Conservation (phyloP, 2,888 invertebrate genomes). For the Epirrhoe alternata region DNA sequence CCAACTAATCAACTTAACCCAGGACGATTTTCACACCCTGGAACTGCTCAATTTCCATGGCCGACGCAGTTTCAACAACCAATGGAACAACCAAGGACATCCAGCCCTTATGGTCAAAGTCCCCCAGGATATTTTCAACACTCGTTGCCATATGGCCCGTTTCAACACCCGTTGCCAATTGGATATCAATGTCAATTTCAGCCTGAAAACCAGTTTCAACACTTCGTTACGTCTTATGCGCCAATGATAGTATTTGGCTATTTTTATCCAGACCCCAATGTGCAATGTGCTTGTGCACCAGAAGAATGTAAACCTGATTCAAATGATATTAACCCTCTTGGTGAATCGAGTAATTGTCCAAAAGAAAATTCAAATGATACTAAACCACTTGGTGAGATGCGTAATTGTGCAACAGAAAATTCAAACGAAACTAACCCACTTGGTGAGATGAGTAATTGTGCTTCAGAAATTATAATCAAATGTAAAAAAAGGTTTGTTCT, state of each 20-base stretch:
- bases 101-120: neutral
- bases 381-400: too few relatives aligned
- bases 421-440: too few relatives aligned
- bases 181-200: too few relatives aligned
- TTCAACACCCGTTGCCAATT: neutral
- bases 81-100: neutral
- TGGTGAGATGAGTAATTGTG: too few relatives aligned
- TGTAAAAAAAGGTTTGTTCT: neutral
- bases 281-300: neutral
- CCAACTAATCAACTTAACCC: neutral
- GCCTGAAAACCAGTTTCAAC: too few relatives aligned
- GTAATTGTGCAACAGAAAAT: too few relatives aligned
- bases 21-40: neutral
- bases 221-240: neutral
- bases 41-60: neutral
- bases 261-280: neutral
- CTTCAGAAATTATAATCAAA: too few relatives aligned
- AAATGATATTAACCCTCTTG: neutral
- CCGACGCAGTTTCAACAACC: neutral
- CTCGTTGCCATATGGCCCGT: neutral
- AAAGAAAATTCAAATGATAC: too few relatives aligned
- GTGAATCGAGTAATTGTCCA: too few relatives aligned
- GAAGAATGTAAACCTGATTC: neutral
- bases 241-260: neutral
- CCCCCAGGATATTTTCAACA: neutral